Evolutionary conservation across 2,888 invertebrate genomes (phyloP), one percentile per base, ranked within the genome.

Genomic region (Dynastes hyllus): DNA sequence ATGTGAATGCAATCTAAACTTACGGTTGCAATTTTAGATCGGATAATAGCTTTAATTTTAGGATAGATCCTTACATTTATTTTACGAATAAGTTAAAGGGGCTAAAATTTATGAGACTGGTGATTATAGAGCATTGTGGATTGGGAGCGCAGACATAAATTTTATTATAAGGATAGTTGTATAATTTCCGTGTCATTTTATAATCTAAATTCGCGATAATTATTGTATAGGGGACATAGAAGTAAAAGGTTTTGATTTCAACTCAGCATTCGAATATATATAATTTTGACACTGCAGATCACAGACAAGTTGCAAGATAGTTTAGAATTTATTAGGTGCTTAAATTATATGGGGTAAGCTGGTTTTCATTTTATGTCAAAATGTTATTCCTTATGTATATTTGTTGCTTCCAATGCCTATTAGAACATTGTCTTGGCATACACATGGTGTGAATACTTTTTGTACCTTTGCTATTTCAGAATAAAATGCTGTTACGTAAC

Each of bases 21-120:
- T 82, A 81, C 75, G 77, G 80, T 77, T 78, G 80, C 78, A 80
- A 79, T 81, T 79, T 77, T 80, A 81, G 77, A 80, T 81, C 81
- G 81, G 79, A 81, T 82, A 81, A 81, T 79, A 80, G 78, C 75
- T 81, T 81, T 73, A 67, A 45, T 67, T 67, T 50, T 67, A 50
- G 45, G 8, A 45, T 45, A 27, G 45, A 45, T 50, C 13, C 9
- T 9, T 67, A 67, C 50, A 27, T 9, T 22, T 67, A 22, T 50
- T 50, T 45, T 45, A 45, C 11, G 45, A 45, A 45, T 45, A 45
- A 11, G 45, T 45, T 45, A 37, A 37, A 37, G 4, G 3, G 32
- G 32, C 32, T 45, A 2, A 8, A 8, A 11, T 45, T 45, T 45
- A 45, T 8, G 45, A 45, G 45, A 45, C 6, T 11, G 11, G 45